phyloP scores from a whole-genome alignment of 2,797 vertebrate species.

The Macrochelys suwanniensis region DNA sequence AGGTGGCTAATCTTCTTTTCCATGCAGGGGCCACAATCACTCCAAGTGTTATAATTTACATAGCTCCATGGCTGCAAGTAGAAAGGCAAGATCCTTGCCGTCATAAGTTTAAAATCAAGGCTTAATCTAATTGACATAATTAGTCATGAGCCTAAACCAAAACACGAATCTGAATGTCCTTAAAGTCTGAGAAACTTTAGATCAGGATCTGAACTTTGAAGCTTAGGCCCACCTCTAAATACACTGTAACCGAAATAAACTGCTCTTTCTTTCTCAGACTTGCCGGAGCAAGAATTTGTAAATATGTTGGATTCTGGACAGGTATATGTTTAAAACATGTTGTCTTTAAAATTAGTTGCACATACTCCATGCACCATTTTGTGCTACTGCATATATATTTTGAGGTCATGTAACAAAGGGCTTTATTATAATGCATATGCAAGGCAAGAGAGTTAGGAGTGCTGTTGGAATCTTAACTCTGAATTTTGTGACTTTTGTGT shows the following conservation, averaged over 20 bases:
- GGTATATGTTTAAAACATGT: background rate
- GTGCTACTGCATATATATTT: background rate
- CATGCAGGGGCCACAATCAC: background rate
- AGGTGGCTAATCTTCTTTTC: background rate
- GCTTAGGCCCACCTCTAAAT: background rate
- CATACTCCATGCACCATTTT: fast-evolving
- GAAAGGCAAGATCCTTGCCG: fast-evolving
- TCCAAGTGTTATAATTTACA: background rate
- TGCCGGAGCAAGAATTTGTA: background rate
- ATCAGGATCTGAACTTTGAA: background rate
- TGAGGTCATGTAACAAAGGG: fast-evolving
- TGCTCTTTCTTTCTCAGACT: background rate
- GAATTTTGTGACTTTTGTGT: fast-evolving
- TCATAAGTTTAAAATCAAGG: background rate
- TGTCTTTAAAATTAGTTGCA: background rate
- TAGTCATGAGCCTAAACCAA: background rate
- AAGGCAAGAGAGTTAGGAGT: fast-evolving
- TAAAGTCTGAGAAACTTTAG: background rate
- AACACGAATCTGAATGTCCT: fast-evolving
- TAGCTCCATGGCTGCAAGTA: fast-evolving
- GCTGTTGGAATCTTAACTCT: fast-evolving
- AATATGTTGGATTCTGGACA: background rate
- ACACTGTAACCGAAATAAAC: background rate
- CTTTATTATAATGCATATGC: fast-evolving
- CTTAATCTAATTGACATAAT: background rate